Evolutionary conservation across 1,140 invertebrate species (phyloP), one percentile per base, ranked within the genome.

Genomic region (Chironomus striatipennis): DNA sequence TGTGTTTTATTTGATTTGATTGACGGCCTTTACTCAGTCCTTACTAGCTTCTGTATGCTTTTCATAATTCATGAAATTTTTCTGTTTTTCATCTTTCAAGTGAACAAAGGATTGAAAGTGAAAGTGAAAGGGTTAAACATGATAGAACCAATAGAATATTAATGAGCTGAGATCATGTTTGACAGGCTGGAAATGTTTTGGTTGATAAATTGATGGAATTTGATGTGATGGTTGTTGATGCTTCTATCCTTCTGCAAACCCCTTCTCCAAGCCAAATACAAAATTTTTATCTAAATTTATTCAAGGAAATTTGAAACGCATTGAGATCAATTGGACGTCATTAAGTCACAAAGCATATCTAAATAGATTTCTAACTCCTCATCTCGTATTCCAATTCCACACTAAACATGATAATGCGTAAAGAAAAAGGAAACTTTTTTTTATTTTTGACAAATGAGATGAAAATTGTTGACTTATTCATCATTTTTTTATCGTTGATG

Each of bases 381-480:
- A 57, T 57, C 47, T n/a, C 8, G 12, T 57, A n/a, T 57, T 12
- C 4, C 9, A 5, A 5, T 57, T 57, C 12, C 5, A 34, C 24
- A 34, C 24, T 34, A 34, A 34, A 34, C 24, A 34, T 34, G 24
- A 34, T 34, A 34, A 34, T 34, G 24, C 24, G 24, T 34, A 34
- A n/a, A 57, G 47, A 57, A 57, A n/a, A 21, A n/a, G 18, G 65
- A 70, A 70, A 70, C 65, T 70, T 70, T 67, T 67, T 67, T n/a
- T n/a, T n/a, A n/a, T 65, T 8, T 65, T 70, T 70, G 65, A 70
- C 65, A 70, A 70, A 70, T 70, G 65, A 70, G 65, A 70, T 70
- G 17, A 20, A 67, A 70, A 70, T 70, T 70, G 65, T 18, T 18
- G 9, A 20, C 65, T 70, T 70, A 70, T 70, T 70, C 65, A 70